Base-by-base conservation (phyloP, 2,888 invertebrate species). In the Andrena trimmerana region DNA sequence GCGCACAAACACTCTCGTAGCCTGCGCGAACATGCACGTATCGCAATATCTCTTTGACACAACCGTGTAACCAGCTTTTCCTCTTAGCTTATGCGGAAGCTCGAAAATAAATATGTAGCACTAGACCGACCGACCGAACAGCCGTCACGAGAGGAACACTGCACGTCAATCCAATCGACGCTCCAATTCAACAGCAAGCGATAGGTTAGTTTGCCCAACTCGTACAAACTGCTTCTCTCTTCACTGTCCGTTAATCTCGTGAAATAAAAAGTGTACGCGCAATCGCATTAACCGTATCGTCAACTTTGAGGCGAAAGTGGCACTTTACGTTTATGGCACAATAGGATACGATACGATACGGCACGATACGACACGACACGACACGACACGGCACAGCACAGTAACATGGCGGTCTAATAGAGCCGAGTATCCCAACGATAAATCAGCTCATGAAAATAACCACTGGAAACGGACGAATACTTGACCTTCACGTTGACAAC, bases 351-450 rank as follows among this genome's bases (percentile, higher is more conserved):
- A 42, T 42, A 42, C 42, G 42, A 42, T 42, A 42, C 42, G 42
- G 42, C 16, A 42, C 42, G 42, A 42, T 42, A 42, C 42, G 59
- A 63, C 27, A 50, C 74, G 24, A 68, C 42, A 75, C 60, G 73
- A 36, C 52, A 66, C 73, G 27, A 54, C 57, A 57, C 42, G 24
- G 36, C 20, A 66, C 71, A 71, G 29, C 67, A 81, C 81, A 16
- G 75, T 71, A 82, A 82, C 50, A 82, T 82, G 82, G 82, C 82
- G 70, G 75, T 70, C 66, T 27, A 50, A 74, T 52, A 27, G 73
- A 74, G 66, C 31, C 52, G 69, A 80, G 65, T 66, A 42, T 42
- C 70, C 29, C 31, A 54, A 66, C 66, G 27, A 29, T 36, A 7
- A 10, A 24, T 36, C 62, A 72, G 24, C 57, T 24, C 24, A 1